Evolutionary conservation across 2,797 vertebrate genomes (phyloP).

Genomic region (Hyperoplus lanceolatus): DNA sequence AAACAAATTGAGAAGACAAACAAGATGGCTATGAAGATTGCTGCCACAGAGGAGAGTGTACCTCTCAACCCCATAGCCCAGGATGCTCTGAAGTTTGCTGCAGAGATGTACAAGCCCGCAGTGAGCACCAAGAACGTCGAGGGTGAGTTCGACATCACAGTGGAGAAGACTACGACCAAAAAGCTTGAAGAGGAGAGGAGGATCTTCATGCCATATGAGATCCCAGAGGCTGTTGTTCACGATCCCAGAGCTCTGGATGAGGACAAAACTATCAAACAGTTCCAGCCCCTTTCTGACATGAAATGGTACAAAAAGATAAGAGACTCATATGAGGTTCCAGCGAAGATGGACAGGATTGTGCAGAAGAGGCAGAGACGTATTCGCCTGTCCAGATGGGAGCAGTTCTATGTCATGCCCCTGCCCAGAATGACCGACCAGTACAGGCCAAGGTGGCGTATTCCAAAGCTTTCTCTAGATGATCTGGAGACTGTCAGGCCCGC

Average conservation of each 20-base stretch:
- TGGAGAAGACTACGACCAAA: slow-evolving; percentile 88
- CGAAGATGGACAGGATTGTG: slow-evolving; percentile 91
- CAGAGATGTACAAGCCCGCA: slow-evolving; percentile 96
- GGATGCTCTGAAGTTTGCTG: slow-evolving; percentile 95
- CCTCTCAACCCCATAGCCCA: slow-evolving; percentile 94
- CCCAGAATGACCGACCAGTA: slow-evolving; percentile 98
- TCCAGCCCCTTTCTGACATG: slow-evolving; percentile 97
- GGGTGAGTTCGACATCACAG: slow-evolving; percentile 93
- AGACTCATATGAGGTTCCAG: slow-evolving; percentile 95
- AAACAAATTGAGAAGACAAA: slow-evolving; percentile 97
- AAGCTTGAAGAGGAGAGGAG: slow-evolving; percentile 90
- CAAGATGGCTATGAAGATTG: slow-evolving; percentile 95
- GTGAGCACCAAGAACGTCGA: slow-evolving; percentile 96
- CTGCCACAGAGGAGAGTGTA: slow-evolving; percentile 87
- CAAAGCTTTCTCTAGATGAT: slow-evolving; percentile 94
- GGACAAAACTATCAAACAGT: slow-evolving; percentile 94
- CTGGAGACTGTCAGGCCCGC: slow-evolving; percentile 96
- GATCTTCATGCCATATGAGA: slow-evolving; percentile 96
- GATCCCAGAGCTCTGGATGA: slow-evolving; percentile 88
- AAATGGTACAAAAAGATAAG: slow-evolving; percentile 97
- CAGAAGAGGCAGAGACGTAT: slow-evolving; percentile 97
- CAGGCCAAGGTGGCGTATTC: slow-evolving; percentile 97
- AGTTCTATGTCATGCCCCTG: slow-evolving; percentile 98
- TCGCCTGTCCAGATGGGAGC: slow-evolving; percentile 98
- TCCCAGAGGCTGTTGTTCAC: slow-evolving; percentile 91